Conservation (phyloP, 2,113 vertebrate genomes). For the Urocolius indicus region DNA sequence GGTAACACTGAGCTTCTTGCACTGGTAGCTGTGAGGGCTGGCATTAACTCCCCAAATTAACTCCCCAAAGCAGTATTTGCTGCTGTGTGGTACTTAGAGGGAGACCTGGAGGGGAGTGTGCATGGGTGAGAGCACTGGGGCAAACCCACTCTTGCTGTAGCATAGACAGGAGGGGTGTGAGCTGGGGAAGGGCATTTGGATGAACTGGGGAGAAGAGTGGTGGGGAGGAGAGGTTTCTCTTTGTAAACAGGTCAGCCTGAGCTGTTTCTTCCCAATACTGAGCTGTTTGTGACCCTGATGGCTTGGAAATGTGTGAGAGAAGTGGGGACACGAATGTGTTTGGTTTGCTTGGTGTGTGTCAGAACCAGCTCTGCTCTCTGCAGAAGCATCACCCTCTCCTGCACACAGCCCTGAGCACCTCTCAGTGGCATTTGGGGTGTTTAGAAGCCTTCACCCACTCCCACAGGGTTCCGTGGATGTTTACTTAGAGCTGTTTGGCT, state of each 20-base stretch:
- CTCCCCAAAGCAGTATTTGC: fast-evolving
- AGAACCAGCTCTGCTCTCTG: fast-evolving
- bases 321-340: neutral
- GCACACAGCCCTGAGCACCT: fast-evolving
- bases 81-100: neutral
- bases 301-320: neutral
- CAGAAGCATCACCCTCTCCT: neutral
- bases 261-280: neutral
- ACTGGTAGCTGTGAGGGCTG: neutral
- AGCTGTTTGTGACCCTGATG: fast-evolving
- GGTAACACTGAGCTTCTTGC: neutral
- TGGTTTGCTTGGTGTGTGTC: fast-evolving
- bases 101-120: neutral
- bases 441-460: neutral
- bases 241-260: neutral
- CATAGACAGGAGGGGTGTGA: neutral
- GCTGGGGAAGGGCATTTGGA: neutral
- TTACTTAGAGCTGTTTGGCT: neutral
- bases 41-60: no score
- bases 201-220: neutral
- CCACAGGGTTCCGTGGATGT: neutral
- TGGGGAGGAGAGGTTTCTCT: neutral
- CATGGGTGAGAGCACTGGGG: neutral
- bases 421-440: fast-evolving
- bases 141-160: neutral